phyloP scores from a whole-genome alignment of 2,113 vertebrate genomes.

The Aldabrachelys gigantea region DNA sequence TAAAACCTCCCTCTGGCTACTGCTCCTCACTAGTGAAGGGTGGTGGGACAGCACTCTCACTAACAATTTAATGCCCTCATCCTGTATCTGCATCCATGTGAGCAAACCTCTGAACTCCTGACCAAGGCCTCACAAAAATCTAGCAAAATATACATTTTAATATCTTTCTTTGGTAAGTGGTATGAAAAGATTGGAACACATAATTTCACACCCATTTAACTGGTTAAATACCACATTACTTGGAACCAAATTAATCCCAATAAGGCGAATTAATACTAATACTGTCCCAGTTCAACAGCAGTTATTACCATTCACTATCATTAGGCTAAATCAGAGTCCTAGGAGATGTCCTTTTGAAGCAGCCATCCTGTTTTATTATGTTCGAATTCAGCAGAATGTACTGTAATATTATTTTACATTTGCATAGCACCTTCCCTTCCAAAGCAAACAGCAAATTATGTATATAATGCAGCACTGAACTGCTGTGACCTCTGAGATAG shows the following conservation, averaged over 20 bases:
- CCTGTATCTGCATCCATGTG: not conserved
- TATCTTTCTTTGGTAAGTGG: not conserved
- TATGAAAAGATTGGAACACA: not conserved
- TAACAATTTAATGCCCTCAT: not conserved
- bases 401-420: slow-evolving; percentile 8
- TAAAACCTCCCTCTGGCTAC: not conserved
- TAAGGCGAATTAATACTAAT: not conserved
- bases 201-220: not conserved
- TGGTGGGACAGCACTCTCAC: not conserved
- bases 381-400: slow-evolving; percentile 10
- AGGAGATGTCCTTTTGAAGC: not conserved
- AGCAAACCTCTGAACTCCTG: not conserved
- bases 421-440: not conserved
- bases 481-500: accelerated
- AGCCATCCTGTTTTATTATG: not conserved
- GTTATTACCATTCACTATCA: not conserved
- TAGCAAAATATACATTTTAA: not conserved
- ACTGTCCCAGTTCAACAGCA: not conserved
- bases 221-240: not conserved
- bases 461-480: not conserved
- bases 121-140: not conserved
- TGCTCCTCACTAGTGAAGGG: not conserved
- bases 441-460: not conserved
- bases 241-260: not conserved
- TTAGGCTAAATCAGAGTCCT: not conserved